Base-by-base conservation (phyloP, 2,113 vertebrate species). In the Xiphorhynchus elegans region DNA sequence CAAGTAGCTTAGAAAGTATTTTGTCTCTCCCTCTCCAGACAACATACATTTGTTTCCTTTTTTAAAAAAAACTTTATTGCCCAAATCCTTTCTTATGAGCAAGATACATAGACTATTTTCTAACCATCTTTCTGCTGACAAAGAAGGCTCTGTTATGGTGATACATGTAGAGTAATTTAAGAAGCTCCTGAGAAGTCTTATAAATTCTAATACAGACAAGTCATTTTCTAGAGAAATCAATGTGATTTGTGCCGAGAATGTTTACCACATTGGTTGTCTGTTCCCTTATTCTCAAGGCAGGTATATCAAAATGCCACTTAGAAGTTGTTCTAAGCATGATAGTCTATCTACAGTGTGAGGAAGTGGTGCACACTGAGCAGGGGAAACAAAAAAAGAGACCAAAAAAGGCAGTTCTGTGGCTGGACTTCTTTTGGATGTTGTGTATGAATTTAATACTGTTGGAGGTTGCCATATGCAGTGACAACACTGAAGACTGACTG, bases 41-140 rank as follows among this genome's bases (percentile, higher is more conserved):
- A 5, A 18, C 14, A n/a, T 29, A 46, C 2, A 53, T 66, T 74
- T 91, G 15, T 67, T 72, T 84, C 4, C 13, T 28, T 66, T 44
- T 50, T 60, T 49, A 33, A 49, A 49, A 19, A 19, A 4, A 46
- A n/a, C 10, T 72, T 70, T 33, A 60, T 85, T 79, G 53, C 64
- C 39, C 11, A 82, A 55, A 80, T 94, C 21, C 59, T 53, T 86
- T 74, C 52, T 56, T 64, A 33, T 70, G 64, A 67, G 14, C 12
- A 72, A 52, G 90, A 89, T 81, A 37, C 33, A 39, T 44, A 40
- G 64, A 13, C 39, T 60, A 14, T 66, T 73, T 90, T 93, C 66
- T 84, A 69, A 70, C 39, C 89, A 72, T 55, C 60, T 90, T 95
- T 84, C 56, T 89, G 64, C 76, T 95, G 93, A 78, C 86, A 90